Percentiles rank a stretch among this genome's conserved stretches.
phyloP scores from a whole-genome alignment of 2,113 vertebrate genomes.

The Lophura nycthemera region DNA sequence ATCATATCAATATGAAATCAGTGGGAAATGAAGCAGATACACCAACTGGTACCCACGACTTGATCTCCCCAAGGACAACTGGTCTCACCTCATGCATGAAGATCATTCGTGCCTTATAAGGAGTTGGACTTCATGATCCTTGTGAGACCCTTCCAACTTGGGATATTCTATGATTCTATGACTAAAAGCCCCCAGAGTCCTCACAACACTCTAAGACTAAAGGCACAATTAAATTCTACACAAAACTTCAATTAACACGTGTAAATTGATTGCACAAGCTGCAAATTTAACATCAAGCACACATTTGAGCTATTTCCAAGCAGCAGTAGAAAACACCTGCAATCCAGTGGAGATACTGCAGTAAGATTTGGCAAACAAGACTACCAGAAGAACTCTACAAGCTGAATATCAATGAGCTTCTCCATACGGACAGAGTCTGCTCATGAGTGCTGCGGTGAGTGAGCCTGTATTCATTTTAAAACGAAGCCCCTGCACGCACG shows the following conservation, averaged over 20 bases:
- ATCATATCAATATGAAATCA: background rate
- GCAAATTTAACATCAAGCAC: background rate
- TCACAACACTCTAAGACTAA: background rate
- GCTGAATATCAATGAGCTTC: background rate
- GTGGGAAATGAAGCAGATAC: background rate
- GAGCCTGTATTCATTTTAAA: accelerated
- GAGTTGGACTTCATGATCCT: too few species aligned
- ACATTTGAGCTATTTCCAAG: background rate
- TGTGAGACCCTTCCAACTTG: too few species aligned
- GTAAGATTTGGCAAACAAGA: background rate
- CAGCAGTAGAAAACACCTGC: background rate
- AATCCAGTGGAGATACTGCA: background rate
- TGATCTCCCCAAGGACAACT: background rate
- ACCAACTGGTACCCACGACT: background rate
- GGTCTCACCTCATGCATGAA: accelerated
- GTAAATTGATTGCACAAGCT: background rate
- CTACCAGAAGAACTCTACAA: background rate
- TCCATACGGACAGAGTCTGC: background rate
- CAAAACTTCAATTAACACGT: background rate
- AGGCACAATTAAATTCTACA: background rate
- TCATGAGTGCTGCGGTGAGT: accelerated
- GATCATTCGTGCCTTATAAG: background rate
- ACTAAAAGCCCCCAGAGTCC: background rate
- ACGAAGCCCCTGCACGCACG: accelerated
- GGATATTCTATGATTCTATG: too few species aligned